These are phyloP conservation scores for Nannospalax galili DNA, from an alignment of 2,113 vertebrate species.

Conservation along the genomic window DNA sequence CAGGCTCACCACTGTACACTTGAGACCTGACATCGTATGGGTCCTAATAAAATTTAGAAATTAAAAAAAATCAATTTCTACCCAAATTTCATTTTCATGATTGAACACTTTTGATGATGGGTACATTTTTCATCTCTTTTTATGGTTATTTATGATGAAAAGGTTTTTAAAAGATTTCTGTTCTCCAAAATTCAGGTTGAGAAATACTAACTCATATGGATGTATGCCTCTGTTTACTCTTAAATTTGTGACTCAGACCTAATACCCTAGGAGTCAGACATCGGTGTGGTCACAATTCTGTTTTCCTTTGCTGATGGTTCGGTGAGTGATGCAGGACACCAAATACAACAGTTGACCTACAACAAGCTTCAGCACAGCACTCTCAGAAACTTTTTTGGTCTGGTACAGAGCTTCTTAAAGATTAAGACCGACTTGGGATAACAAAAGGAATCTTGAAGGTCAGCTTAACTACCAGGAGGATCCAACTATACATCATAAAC, in stretches of 20 bases:
- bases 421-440: constrained; percentile 46
- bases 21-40: background rate
- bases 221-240: constrained; percentile 55
- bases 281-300: background rate
- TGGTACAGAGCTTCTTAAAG: constrained; percentile 35
- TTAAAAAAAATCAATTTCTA: background rate
- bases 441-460: constrained; percentile 63
- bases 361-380: constrained; percentile 10
- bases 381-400: background rate
- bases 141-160: constrained; percentile 38
- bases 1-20: background rate
- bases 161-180: constrained; percentile 25
- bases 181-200: constrained; percentile 27
- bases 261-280: constrained; percentile 24
- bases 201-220: constrained; percentile 60
- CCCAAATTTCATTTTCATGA: constrained; percentile 6
- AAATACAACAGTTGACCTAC: background rate
- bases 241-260: constrained; percentile 67
- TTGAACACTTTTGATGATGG: background rate
- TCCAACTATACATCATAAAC: background rate
- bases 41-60: constrained; percentile 44
- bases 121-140: constrained; percentile 7
- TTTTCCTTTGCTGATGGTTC: background rate
- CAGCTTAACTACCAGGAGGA: background rate
- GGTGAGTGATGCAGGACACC: background rate